Base-by-base conservation (phyloP, 2,888 invertebrate species). In the Bombyx huttoni region DNA sequence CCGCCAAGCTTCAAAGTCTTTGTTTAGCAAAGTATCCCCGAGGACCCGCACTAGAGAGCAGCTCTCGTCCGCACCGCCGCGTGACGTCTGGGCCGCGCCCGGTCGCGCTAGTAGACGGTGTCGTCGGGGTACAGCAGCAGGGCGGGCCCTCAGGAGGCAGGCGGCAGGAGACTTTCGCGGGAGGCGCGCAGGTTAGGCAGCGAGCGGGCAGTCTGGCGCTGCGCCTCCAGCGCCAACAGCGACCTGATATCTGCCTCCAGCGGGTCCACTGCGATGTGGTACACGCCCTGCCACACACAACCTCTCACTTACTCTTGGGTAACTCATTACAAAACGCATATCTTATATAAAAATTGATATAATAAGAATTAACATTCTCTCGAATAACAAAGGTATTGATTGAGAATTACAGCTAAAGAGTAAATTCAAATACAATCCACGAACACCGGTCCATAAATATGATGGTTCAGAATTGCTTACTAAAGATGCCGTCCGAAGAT, bases 181-280 rank as follows among this genome's bases (percentile, higher is more conserved):
- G 91, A 91, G 67, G 92, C 91, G 79, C 91, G 92, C 82, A 93
- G 88, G 88, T 93, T 93, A 80, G 93, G 93, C 87, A 93, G 90
- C 62, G 86, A 85, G 60, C 82, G 81, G 65, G 90, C 78, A 79
- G 79, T 77, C 66, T 68, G 74, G 13, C 82, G 77, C 54, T 78
- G 68, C 62, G 89, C 90, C 70, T 91, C 90, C 65, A 89, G 77
- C 60, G 82, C 79, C 59, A 81, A 75, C 68, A 85, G 73, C 62
- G 70, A 69, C 45, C 80, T 73, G 62, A 87, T 85, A 68, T 85
- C 85, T 48, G 81, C 81, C 58, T 86, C 86, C 52, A 87, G 73
- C 55, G 87, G 85, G 65, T 86, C 85, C 62, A 83, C 85, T 58
- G 75, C 76, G 65, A 89, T 89, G 74, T 88, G 89, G 68, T 85